phyloP scores from a whole-genome alignment of 2,888 invertebrate genomes.

The Agrotis ipsilon region DNA sequence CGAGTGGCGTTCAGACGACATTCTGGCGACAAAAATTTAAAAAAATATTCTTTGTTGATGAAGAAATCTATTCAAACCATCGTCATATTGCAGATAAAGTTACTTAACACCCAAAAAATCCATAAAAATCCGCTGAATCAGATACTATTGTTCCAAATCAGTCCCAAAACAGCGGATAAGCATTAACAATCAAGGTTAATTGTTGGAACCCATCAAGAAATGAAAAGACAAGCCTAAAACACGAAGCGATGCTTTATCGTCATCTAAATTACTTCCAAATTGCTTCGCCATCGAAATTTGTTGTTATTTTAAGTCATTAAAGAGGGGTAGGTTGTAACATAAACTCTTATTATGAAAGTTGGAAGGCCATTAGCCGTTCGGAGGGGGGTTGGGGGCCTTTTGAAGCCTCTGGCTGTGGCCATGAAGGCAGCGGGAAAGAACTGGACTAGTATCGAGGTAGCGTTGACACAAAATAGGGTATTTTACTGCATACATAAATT shows the following conservation, averaged over 20 bases:
- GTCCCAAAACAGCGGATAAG: slow-evolving; percentile 21
- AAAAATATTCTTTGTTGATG: too few species aligned
- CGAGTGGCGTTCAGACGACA: too few species aligned
- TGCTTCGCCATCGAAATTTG: slow-evolving; percentile 66
- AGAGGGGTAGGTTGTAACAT: slow-evolving; percentile 65
- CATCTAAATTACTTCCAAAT: slow-evolving; percentile 67
- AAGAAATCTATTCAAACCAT: neutral
- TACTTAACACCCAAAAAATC: neutral
- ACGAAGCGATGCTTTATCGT: slow-evolving; percentile 53
- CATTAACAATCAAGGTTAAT: slow-evolving; percentile 45
- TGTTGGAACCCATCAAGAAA: slow-evolving; percentile 53
- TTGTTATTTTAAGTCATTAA: slow-evolving; percentile 70
- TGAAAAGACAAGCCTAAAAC: slow-evolving; percentile 54
- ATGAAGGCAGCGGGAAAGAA: neutral
- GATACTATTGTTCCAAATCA: slow-evolving; percentile 24
- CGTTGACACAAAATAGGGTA: neutral
- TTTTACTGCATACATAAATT: too few species aligned
- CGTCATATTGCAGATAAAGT: neutral
- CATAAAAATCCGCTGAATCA: neutral
- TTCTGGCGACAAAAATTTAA: too few species aligned
- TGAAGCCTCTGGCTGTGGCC: slow-evolving; percentile 51
- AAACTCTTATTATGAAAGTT: slow-evolving; percentile 74
- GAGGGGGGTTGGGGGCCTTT: slow-evolving; percentile 52
- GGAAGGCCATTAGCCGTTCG: slow-evolving; percentile 67
- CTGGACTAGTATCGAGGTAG: neutral